phyloP scores from a whole-genome alignment of 2,888 invertebrate genomes.

The Pseudoips prasinana region DNA sequence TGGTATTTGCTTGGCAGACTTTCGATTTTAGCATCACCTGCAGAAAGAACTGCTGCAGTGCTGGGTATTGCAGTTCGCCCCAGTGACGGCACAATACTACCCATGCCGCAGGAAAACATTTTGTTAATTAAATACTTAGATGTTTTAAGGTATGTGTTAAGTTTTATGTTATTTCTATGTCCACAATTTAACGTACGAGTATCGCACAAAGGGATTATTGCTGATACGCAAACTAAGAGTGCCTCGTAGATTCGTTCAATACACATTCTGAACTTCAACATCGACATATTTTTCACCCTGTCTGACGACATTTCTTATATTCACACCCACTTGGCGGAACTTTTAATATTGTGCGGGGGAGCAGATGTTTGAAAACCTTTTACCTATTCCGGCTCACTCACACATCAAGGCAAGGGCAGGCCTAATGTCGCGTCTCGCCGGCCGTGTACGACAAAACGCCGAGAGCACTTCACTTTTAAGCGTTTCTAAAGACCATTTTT shows the following conservation, averaged over 20 bases:
- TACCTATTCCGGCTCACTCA: constrained; percentile 48
- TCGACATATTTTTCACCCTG: constrained; percentile 25
- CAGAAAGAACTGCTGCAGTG: too few relatives aligned
- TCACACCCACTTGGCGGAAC: constrained; percentile 54
- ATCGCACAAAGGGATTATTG: constrained; percentile 20
- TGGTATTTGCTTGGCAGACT: too few relatives aligned
- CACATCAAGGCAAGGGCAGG: constrained; percentile 47
- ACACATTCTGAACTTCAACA: constrained; percentile 24
- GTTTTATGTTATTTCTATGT: too few relatives aligned
- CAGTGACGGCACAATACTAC: too few relatives aligned
- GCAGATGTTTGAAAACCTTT: constrained; percentile 70
- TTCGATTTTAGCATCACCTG: too few relatives aligned
- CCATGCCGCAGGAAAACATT: background rate
- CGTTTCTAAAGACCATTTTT: constrained; percentile 45
- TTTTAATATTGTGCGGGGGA: constrained; percentile 70
- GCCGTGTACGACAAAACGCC: constrained; percentile 45
- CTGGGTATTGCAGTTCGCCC: too few relatives aligned
- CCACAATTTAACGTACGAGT: too few relatives aligned
- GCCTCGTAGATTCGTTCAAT: constrained; percentile 32
- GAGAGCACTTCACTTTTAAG: constrained; percentile 48
- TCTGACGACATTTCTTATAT: constrained; percentile 53
- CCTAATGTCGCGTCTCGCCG: constrained; percentile 44
- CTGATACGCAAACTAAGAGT: too few relatives aligned
- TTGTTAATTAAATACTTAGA: too few relatives aligned
- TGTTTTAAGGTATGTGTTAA: too few relatives aligned